phyloP scores from a whole-genome alignment of 2,113 vertebrate genomes.

The Alexandromys fortis region DNA sequence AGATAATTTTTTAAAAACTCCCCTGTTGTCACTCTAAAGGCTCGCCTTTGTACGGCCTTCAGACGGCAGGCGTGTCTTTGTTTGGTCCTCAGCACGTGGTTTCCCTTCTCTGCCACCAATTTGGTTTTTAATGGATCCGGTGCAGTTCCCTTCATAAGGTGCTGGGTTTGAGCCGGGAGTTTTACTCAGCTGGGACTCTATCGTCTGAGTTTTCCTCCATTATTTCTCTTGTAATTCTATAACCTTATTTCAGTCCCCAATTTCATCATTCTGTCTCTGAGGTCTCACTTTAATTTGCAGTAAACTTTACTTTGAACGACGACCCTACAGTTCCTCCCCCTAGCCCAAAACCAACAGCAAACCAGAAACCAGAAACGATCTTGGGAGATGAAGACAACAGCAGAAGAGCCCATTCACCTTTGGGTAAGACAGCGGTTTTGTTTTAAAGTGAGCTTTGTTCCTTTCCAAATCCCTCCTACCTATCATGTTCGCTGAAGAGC shows the following conservation, averaged over 20 bases:
- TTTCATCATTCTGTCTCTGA: not conserved
- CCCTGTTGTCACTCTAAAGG: not conserved
- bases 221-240: not conserved
- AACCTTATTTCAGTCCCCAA: slow-evolving; percentile 10
- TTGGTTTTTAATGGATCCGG: not conserved
- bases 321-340: not conserved
- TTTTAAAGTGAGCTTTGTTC: not conserved
- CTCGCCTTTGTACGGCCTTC: not conserved
- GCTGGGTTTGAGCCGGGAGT: too few relatives aligned
- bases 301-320: not conserved
- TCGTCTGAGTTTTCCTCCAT: not conserved
- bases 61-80: not conserved
- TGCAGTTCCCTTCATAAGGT: not conserved
- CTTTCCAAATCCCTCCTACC: not conserved
- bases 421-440: not conserved
- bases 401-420: not conserved
- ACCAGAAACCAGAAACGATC: slow-evolving; percentile 12
- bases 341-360: not conserved
- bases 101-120: not conserved
- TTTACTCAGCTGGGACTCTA: not conserved
- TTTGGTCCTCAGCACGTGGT: not conserved
- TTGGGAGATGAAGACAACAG: not conserved
- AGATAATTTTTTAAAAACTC: not conserved
- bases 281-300: not conserved
- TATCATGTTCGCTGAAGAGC: not conserved